Base-by-base conservation (phyloP, 1,140 invertebrate species). In the Neodiprion pinetum region DNA sequence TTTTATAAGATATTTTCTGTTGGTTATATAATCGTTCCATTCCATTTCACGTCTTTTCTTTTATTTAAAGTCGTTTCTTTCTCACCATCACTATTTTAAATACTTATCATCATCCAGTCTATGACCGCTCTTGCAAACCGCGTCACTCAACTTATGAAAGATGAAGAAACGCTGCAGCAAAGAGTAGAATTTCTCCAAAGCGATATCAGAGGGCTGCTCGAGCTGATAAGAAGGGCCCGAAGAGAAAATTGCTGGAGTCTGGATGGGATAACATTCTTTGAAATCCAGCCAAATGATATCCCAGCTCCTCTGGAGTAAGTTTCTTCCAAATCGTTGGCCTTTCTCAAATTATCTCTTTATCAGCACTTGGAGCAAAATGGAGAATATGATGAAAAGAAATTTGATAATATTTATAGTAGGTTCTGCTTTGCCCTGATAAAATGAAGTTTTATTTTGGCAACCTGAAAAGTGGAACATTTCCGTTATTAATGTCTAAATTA, bases 161-260 rank as follows among this genome's bases (percentile, higher is more conserved):
- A 82, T 17, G 83, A 87, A 67, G 74, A 80, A 61, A 68, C 72
- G 67, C 75, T 86, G 69, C 77, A 82, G 68, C 72, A 76, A 21
- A 87, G 80, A 75, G 83, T 89, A 74, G 77, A 83, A 65, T 78
- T 76, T 78, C 78, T 89, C 7, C 75, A 88, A 74, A 85, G 77
- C 65, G 88, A 90, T 72, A 86, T 88, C 48, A 78, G 76, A 48
- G 83, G 80, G 73, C 81, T 90, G 28, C 71, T 89, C 65, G 82
- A 89, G 79, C 72, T 85, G 1, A 85, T 90, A 67, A 80, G 81
- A 72, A 80, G 88, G 23, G 85, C 81, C n/a, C 76, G 77, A 28
- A 71, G 74, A 14, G 79, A 85, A 50, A 84, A 87, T n/a, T 69
- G 73, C 72, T 90, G 87, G 88, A 83, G 80, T 76, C 77, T 86